Evolutionary conservation across 2,113 vertebrate genomes (phyloP).

Genomic region (western clawed frog (Xenopus tropicalis)): DNA sequence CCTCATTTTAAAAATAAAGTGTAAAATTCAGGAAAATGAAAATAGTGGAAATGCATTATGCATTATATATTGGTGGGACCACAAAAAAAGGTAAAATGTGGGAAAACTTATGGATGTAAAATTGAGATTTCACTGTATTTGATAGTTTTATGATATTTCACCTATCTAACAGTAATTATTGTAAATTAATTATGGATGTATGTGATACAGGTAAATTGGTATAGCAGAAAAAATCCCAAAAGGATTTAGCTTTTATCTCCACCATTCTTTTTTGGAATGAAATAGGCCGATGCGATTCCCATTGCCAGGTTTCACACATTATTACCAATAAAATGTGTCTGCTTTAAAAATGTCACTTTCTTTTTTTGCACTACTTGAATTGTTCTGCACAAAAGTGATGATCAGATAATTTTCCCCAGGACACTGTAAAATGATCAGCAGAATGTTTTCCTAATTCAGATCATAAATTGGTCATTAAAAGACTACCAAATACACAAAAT

Average conservation of each 20-base stretch:
- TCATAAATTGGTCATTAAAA: conserved; percentile 5
- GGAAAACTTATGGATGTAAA: too few relatives aligned
- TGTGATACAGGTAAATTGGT: background rate
- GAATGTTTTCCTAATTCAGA: conserved; percentile 8
- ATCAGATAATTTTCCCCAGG: conserved; percentile 32
- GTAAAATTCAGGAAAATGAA: too few relatives aligned
- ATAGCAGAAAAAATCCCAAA: conserved; percentile 10
- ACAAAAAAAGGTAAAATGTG: too few relatives aligned
- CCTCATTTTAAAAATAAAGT: too few relatives aligned
- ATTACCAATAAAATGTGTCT: conserved; percentile 32
- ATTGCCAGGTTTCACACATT: conserved; percentile 40
- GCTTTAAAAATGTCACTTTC: conserved; percentile 9
- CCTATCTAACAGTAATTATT: background rate
- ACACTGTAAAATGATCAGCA: conserved; percentile 10
- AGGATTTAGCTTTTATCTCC: conserved; percentile 10
- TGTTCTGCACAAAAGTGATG: conserved; percentile 14
- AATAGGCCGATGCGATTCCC: conserved; percentile 9
- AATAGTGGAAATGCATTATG: too few relatives aligned
- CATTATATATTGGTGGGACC: too few relatives aligned
- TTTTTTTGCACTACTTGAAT: background rate
- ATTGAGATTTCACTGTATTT: too few relatives aligned
- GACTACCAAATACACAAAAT: background rate
- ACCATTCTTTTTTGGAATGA: background rate
- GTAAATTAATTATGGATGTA: conserved; percentile 23
- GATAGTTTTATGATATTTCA: conserved; percentile 17